These are phyloP conservation scores for Calyptomena viridis DNA, from an alignment of 2,113 vertebrate species.

Conservation along the genomic window DNA sequence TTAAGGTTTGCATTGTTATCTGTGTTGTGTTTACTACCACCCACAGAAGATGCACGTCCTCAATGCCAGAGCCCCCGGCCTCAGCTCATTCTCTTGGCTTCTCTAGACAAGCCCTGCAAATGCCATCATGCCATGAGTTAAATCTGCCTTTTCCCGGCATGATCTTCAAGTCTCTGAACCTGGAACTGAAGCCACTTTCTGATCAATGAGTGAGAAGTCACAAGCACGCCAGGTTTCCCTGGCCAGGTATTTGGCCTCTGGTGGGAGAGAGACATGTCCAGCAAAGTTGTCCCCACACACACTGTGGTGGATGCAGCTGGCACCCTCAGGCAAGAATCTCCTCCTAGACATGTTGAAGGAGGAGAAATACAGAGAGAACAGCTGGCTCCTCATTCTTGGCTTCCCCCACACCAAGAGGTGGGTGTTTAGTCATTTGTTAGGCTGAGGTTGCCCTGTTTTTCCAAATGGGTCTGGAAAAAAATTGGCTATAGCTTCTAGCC, in stretches of 20 bases:
- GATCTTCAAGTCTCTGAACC: not conserved
- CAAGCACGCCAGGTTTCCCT: not conserved
- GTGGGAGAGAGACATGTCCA: not conserved
- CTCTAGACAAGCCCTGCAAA: not conserved
- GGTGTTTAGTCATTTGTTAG: not conserved
- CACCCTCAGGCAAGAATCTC: not conserved
- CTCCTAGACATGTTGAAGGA: not conserved
- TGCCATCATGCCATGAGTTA: not conserved
- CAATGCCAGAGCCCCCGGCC: rapidly evolving
- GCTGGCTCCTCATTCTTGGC: not conserved
- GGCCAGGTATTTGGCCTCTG: not conserved
- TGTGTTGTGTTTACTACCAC: slow-evolving; percentile 8
- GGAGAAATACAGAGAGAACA: not conserved
- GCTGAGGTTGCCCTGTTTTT: not conserved
- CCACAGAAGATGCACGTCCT: slow-evolving; percentile 42
- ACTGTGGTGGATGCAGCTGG: not conserved
- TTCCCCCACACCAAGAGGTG: not conserved
- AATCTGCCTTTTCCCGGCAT: not conserved
- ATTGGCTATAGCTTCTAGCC: not conserved
- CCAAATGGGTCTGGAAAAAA: not conserved
- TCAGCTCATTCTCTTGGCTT: not conserved
- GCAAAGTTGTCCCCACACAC: rapidly evolving
- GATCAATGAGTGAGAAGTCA: not conserved
- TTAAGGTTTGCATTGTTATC: slow-evolving; percentile 44
- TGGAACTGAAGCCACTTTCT: not conserved